Conservation (phyloP, 2,888 invertebrate species). For the Rapana venosa region DNA sequence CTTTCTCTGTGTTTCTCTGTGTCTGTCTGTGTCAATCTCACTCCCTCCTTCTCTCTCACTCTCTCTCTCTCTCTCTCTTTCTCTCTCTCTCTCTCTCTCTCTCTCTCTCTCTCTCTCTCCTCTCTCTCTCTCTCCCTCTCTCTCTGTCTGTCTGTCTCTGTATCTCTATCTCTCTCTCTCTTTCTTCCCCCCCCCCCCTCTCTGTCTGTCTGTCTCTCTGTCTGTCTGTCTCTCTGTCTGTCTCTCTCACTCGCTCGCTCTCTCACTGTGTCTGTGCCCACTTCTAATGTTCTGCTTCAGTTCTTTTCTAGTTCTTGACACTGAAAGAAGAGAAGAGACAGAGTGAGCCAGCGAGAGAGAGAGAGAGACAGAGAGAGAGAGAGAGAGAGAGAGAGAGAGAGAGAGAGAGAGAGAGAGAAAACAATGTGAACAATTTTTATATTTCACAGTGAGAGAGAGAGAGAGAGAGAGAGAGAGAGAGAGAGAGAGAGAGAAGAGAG, state of each 20-base stretch:
- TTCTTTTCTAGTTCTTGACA: too few relatives aligned
- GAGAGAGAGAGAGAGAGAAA: neutral
- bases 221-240: neutral
- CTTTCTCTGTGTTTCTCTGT: too few relatives aligned
- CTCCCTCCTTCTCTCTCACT: neutral
- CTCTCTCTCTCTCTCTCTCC: neutral
- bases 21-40: too few relatives aligned
- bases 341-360: neutral
- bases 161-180: neutral
- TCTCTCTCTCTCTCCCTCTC: neutral
- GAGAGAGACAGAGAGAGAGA: neutral
- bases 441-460: too few relatives aligned
- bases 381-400: neutral
- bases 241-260: neutral
- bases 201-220: neutral
- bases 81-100: neutral
- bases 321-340: neutral
- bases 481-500: too few relatives aligned
- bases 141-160: neutral
- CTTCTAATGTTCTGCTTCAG: neutral
- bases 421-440: too few relatives aligned
- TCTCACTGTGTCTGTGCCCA: neutral
- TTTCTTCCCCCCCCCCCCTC: neutral
- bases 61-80: neutral
- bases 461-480: too few relatives aligned